Percentiles rank a stretch among this genome's conserved stretches.
These are phyloP conservation scores for Alligator sinensis DNA, from an alignment of 2,113 vertebrate genomes.

Conservation along the genomic window DNA sequence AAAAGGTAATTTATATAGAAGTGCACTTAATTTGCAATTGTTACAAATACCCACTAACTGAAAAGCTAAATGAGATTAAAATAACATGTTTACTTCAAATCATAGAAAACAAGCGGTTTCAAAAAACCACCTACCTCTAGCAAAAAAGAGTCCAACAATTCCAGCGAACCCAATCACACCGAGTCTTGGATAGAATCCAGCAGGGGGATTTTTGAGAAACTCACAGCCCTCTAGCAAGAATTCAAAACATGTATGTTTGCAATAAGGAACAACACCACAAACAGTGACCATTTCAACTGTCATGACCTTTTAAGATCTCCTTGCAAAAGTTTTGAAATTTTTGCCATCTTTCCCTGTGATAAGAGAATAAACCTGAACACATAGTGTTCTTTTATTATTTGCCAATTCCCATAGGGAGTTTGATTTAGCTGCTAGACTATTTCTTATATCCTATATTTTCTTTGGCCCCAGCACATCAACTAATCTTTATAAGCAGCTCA, in stretches of 20 bases:
- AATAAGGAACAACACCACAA: constrained; percentile 50
- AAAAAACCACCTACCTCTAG: constrained; percentile 84
- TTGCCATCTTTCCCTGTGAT: constrained; percentile 42
- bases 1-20: too few relatives aligned
- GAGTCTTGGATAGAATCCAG: constrained; percentile 91
- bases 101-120: neutral
- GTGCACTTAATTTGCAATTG: too few relatives aligned
- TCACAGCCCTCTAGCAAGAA: constrained; percentile 83
- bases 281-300: constrained; percentile 51
- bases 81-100: neutral
- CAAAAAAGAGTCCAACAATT: constrained; percentile 89
- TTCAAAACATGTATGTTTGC: constrained; percentile 44
- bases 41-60: too few relatives aligned
- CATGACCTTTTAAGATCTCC: constrained; percentile 29
- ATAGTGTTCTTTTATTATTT: constrained; percentile 12
- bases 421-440: constrained; percentile 50
- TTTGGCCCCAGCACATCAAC: constrained; percentile 3
- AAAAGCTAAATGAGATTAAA: neutral
- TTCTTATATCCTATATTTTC: neutral
- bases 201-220: constrained; percentile 89
- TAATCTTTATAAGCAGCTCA: neutral
- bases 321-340: constrained; percentile 66
- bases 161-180: constrained; percentile 91
- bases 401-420: constrained; percentile 26
- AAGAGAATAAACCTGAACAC: constrained; percentile 53